Percentiles rank a stretch among this genome's conserved stretches.
phyloP scores from a whole-genome alignment of 2,888 invertebrate species.

The Oligia fasciuncula region DNA sequence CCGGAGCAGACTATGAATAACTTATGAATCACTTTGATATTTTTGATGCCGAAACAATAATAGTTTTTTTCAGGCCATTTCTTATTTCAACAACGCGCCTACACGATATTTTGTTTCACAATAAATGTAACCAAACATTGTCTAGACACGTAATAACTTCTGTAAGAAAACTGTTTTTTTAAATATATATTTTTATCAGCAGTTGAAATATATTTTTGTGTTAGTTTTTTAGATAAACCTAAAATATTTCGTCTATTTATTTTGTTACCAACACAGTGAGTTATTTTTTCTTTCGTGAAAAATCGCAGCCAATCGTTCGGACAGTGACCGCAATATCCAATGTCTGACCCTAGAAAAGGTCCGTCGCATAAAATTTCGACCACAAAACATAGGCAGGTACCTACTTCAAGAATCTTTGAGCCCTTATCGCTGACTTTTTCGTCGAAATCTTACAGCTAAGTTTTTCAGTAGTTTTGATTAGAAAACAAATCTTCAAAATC shows the following conservation, averaged over 20 bases:
- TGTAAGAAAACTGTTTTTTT: not conserved
- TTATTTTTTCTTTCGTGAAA: not conserved
- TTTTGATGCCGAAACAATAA: not conserved
- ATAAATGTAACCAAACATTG: not conserved
- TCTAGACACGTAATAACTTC: not conserved
- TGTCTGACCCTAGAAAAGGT: not conserved
- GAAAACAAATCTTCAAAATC: not conserved
- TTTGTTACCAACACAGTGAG: not conserved
- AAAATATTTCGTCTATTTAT: not conserved
- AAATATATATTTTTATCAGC: not conserved
- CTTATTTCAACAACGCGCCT: not conserved
- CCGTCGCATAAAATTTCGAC: not conserved
- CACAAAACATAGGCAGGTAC: not conserved
- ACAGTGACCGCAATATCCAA: slow-evolving; percentile 1
- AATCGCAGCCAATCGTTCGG: not conserved
- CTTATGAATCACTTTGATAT: not conserved
- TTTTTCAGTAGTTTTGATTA: not conserved
- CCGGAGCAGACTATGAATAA: not conserved
- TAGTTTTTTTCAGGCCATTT: not conserved
- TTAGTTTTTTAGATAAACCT: not conserved
- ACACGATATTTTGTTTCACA: not conserved
- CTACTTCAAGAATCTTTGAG: not conserved
- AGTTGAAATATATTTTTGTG: no score
- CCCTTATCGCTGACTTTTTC: no score
- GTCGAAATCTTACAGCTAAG: not conserved